Conservation (phyloP, 1,140 invertebrate species). For the Cyphomyrmex costatus region DNA sequence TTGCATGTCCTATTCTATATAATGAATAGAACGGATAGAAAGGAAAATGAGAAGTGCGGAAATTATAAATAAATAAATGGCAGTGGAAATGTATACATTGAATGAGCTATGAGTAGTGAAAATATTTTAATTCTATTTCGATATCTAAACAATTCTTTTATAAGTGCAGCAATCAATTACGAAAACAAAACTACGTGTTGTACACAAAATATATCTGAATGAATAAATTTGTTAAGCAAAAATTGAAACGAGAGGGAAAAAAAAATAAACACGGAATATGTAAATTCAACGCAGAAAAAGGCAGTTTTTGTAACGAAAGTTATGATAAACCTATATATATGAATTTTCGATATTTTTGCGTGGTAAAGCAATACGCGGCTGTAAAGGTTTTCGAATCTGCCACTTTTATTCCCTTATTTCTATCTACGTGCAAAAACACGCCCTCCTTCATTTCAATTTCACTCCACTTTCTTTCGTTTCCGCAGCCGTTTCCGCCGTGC, state of each 20-base stretch:
- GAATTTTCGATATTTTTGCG: not conserved
- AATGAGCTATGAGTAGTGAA: not conserved
- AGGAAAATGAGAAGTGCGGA: not conserved
- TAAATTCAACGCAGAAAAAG: not conserved
- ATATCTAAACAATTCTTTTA: not conserved
- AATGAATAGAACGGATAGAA: not conserved
- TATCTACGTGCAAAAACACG: not conserved
- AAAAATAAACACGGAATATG: not conserved
- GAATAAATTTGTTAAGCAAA: not conserved
- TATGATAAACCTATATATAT: not conserved
- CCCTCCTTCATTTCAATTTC: constrained; percentile 69
- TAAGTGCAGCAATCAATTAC: not conserved
- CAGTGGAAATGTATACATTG: no score
- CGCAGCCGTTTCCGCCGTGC: constrained; percentile 66
- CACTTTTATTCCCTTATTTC: not conserved
- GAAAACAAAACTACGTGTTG: not conserved
- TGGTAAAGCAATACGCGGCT: not conserved
- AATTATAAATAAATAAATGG: not conserved
- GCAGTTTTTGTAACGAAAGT: not conserved
- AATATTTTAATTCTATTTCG: not conserved
- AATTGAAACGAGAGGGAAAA: not conserved
- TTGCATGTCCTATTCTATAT: not conserved
- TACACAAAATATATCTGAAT: not conserved
- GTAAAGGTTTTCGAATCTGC: not conserved
- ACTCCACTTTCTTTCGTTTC: constrained; percentile 72